phyloP scores from a whole-genome alignment of 2,888 invertebrate species.

The Miltochrista miniata region DNA sequence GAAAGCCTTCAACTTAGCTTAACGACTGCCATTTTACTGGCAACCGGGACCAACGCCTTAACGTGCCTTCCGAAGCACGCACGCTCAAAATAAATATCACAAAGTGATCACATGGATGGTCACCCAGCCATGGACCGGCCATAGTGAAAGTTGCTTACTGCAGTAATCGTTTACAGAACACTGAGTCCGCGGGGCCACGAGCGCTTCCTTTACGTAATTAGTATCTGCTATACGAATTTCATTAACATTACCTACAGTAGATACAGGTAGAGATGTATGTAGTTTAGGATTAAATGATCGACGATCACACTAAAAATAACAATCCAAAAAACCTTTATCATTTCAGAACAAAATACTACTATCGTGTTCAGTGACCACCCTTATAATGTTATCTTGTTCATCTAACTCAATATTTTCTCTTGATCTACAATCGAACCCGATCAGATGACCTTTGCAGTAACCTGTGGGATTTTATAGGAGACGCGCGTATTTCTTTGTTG shows the following conservation, averaged over 20 bases:
- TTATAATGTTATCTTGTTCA: constrained; percentile 56
- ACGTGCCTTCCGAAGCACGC: too few species aligned
- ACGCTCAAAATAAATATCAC: too few species aligned
- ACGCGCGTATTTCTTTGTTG: constrained; percentile 40
- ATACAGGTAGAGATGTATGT: too few species aligned
- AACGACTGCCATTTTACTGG: too few species aligned
- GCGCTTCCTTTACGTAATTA: not conserved
- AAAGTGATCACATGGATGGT: too few species aligned
- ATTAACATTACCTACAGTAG: too few species aligned
- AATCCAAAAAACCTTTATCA: constrained; percentile 15
- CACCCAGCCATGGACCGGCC: too few species aligned
- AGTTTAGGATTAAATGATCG: constrained; percentile 16
- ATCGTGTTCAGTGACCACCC: constrained; percentile 37
- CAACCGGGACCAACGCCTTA: too few species aligned
- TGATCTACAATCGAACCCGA: constrained; percentile 66
- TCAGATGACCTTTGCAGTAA: constrained; percentile 64
- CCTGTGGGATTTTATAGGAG: constrained; percentile 57
- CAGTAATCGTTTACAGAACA: too few species aligned
- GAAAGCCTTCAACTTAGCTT: too few species aligned
- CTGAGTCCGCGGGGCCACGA: too few species aligned
- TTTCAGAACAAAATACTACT: constrained; percentile 33
- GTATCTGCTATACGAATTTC: not conserved
- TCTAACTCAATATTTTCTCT: constrained; percentile 72
- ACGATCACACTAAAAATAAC: constrained; percentile 20
- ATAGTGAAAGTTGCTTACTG: too few species aligned